phyloP scores from a whole-genome alignment of 2,888 invertebrate genomes.

The Limnephilus auricula region DNA sequence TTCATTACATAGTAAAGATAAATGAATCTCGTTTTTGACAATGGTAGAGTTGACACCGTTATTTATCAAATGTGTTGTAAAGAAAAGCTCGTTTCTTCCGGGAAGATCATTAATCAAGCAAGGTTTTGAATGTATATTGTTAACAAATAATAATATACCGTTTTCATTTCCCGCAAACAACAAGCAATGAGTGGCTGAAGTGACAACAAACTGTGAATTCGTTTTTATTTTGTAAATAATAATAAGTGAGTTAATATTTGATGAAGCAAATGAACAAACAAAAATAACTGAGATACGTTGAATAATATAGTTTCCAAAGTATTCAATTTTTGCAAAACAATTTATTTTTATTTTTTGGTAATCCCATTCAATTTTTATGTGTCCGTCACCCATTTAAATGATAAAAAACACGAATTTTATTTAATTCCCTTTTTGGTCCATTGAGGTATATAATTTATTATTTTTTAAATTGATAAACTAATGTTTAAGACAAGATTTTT shows the following conservation, averaged over 20 bases:
- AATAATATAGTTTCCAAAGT: neutral
- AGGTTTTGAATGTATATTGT: neutral
- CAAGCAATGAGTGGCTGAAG: neutral
- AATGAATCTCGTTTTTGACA: neutral
- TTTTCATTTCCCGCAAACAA: neutral
- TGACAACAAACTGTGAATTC: neutral
- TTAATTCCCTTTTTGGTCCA: neutral
- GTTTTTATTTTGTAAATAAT: neutral
- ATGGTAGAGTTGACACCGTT: neutral
- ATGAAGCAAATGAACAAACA: neutral
- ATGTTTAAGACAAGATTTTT: too few relatives aligned
- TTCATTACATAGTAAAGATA: neutral
- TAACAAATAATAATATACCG: neutral
- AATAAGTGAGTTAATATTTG: neutral
- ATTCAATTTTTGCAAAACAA: neutral
- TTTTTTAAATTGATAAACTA: too few relatives aligned
- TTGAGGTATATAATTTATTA: too few relatives aligned
- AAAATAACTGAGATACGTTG: neutral
- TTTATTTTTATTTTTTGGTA: neutral
- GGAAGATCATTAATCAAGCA: neutral
- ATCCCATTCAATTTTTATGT: neutral
- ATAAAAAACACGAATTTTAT: neutral
- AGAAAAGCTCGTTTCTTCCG: neutral
- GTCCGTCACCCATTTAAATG: neutral
- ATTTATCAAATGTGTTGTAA: neutral